Evolutionary conservation across 1,140 invertebrate species (phyloP).

Genomic region (Oedothorax gibbosus): DNA sequence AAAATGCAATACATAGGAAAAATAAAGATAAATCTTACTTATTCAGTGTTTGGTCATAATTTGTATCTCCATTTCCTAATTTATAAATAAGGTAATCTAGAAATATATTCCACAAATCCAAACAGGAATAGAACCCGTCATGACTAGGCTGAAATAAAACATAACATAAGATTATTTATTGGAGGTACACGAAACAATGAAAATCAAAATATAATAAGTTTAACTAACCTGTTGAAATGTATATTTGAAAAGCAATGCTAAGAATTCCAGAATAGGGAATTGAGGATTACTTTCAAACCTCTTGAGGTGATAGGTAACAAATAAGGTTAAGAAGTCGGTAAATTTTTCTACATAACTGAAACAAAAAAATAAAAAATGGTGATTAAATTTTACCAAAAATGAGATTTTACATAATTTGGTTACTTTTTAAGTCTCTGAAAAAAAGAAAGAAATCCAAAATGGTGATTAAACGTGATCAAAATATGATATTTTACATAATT

Average conservation of each 20-base stretch:
- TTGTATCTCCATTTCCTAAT: conserved; percentile 55
- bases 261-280: conserved; percentile 83
- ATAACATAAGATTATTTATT: background rate
- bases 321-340: conserved; percentile 87
- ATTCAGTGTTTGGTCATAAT: conserved; percentile 38
- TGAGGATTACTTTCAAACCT: conserved; percentile 81
- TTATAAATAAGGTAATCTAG: conserved; percentile 77
- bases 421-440: too few species aligned
- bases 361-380: too few species aligned
- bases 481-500: background rate
- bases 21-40: conserved; percentile 30
- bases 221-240: conserved; percentile 79
- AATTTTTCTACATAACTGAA: conserved; percentile 83
- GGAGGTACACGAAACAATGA: background rate
- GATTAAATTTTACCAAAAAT: too few species aligned
- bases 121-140: conserved; percentile 81
- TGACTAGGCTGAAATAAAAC: conserved; percentile 72
- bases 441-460: background rate
- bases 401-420: too few species aligned
- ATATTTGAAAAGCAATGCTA: conserved; percentile 84
- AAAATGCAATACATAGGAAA: background rate
- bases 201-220: background rate
- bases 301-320: conserved; percentile 87
- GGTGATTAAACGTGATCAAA: background rate
- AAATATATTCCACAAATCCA: conserved; percentile 87